A percentile compares a stretch with the other conserved stretches of the same genome.
Conservation (phyloP, 2,113 vertebrate species). For the Laterallus jamaicensis region DNA sequence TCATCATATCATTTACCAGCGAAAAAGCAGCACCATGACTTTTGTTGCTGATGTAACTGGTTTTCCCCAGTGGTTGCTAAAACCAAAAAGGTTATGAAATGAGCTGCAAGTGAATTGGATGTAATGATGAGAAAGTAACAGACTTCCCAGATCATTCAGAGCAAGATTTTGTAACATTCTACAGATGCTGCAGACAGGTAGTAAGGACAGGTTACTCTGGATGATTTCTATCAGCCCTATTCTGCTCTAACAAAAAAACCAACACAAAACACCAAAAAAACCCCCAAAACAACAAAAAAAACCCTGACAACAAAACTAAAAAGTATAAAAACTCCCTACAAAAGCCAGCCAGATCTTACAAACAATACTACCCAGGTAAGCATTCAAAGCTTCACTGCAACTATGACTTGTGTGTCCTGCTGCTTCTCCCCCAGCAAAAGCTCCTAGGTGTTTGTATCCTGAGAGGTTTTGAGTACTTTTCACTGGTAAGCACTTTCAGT, state of each 20-base stretch:
- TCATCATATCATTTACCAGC: not conserved
- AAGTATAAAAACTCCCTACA: not conserved
- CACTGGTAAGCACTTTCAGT: not conserved
- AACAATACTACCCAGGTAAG: not conserved
- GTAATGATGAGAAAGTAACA: not conserved
- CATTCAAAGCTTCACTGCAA: not conserved
- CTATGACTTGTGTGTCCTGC: not conserved
- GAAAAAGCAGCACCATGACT: not conserved
- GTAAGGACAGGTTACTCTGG: not conserved
- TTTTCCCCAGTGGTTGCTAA: not conserved
- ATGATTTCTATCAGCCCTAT: accelerated
- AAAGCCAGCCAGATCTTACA: not conserved
- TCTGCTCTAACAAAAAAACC: not conserved
- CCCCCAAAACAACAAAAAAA: not conserved
- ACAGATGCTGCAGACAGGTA: not conserved
- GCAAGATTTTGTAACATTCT: not conserved
- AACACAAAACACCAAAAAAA: not conserved
- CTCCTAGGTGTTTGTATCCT: not conserved
- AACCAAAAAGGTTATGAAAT: not conserved
- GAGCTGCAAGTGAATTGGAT: not conserved
- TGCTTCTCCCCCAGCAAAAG: not conserved
- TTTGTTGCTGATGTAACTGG: not conserved
- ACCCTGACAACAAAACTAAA: not conserved
- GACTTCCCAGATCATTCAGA: not conserved
- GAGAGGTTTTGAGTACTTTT: not conserved